A percentile compares a stretch with the other conserved stretches of the same genome.
These are phyloP conservation scores for Odocoileus virginianus DNA, from an alignment of 2,113 vertebrate species.

Conservation along the genomic window DNA sequence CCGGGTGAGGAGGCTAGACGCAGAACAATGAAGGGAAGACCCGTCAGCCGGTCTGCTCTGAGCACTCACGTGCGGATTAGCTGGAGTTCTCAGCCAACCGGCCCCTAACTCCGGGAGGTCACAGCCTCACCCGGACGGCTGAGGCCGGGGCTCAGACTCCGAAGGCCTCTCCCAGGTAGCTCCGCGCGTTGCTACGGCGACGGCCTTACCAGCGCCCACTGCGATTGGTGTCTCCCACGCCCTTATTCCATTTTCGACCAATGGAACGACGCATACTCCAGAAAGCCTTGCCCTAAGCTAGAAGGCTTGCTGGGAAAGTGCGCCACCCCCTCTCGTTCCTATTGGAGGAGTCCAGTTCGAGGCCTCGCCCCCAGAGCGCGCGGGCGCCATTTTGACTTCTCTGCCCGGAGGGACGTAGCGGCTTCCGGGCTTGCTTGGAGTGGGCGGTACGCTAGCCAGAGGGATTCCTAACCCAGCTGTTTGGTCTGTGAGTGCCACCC, in stretches of 20 bases:
- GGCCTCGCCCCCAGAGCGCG: not conserved
- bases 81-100: not conserved
- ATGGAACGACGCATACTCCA: not conserved
- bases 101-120: not conserved
- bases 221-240: not conserved
- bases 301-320: rapidly evolving
- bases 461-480: rapidly evolving
- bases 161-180: not conserved
- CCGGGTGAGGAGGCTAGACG: not conserved
- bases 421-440: not conserved
- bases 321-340: not conserved
- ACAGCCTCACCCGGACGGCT: rapidly evolving
- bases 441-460: rapidly evolving
- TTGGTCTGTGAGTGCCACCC: rapidly evolving
- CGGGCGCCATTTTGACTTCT: not conserved
- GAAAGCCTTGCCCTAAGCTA: not conserved
- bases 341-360: not conserved
- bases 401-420: rapidly evolving
- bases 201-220: not conserved
- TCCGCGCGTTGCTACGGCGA: constrained; percentile 60
- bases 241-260: not conserved
- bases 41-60: not conserved
- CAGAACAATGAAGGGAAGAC: rapidly evolving
- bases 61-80: not conserved
- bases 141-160: rapidly evolving